Evolutionary conservation across 1,140 invertebrate species (phyloP), one percentile per base, ranked within the genome.

Genomic region (Eumaeus atala): DNA sequence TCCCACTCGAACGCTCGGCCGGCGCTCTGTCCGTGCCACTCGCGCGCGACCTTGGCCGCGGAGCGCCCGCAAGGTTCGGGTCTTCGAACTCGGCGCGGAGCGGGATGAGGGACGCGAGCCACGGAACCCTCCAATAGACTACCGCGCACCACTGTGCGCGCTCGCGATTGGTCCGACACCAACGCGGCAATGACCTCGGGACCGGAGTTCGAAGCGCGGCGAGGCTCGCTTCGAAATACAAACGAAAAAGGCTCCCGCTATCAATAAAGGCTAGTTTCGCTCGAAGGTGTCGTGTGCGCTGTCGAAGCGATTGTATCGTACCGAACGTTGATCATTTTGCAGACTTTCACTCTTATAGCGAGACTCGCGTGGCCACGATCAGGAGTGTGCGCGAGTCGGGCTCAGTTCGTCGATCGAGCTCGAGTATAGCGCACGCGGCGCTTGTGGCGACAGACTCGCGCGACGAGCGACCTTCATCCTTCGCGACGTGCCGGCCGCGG

Each of bases 281-380:
- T 82, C 66, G 77, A 48, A 76, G 68, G 28, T 53, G 17, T 51
- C 59, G 52, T 57, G 59, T 59, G 48, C 63, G 61, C 58, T 55
- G 70, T 59, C 79, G 72, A 76, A 77, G 56, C 75, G 81, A 84
- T 86, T 76, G 85, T 86, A 84, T 81, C 82, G 81, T 75, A 75
- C 70, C 56, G 72, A 77, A 72, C 75, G 71, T 59, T 67, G 78
- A 81, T 77, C 81, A 83, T 88, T 87, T 88, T 82, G 87, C 86
- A 86, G 87, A 88, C 87, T 88, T 88, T 88, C 87, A 88, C 87
- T 88, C 85, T 88, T 87, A 84, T 76, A 76, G 81, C 66, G 67
- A 72, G 70, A 67, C 68, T 74, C 66, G 75, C 71, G 64, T 68
- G 69, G 64, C 64, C 62, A 55, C 64, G 74, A 78, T 72, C 72